Conservation (phyloP, 2,888 invertebrate genomes). For the Lacanobia wlatinum region DNA sequence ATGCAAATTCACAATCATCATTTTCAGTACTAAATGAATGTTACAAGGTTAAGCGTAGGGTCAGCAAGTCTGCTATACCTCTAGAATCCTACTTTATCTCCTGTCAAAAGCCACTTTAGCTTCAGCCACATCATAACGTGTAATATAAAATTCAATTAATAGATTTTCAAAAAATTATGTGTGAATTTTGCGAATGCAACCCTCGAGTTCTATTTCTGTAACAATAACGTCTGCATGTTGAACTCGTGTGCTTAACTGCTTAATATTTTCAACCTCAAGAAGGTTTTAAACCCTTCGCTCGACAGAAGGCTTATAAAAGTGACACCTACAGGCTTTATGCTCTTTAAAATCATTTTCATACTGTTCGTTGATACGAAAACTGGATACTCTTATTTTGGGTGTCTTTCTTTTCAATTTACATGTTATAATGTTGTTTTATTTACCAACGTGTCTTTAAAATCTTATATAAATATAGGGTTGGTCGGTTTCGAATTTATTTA, state of each 20-base stretch:
- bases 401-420: constrained; percentile 16
- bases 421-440: constrained; percentile 14
- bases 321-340: constrained; percentile 5
- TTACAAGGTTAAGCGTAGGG: no score
- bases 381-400: constrained; percentile 7
- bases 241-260: constrained; percentile 9
- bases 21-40: no score
- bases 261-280: constrained; percentile 13
- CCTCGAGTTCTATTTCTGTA: no score
- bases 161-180: no score
- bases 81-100: no score
- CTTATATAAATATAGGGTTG: not conserved
- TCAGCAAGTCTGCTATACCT: no score
- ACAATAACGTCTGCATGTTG: constrained; percentile 2
- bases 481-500: constrained; percentile 1
- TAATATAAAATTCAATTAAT: no score
- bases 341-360: not conserved
- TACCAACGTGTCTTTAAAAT: not conserved
- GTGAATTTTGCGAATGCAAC: no score
- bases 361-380: constrained; percentile 3
- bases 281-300: not conserved
- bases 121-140: no score
- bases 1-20: no score
- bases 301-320: constrained; percentile 16
- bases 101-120: no score